These are phyloP conservation scores for Montipora capitata DNA, from an alignment of 92 coral and sea anemone genomes.

Conservation along the genomic window DNA sequence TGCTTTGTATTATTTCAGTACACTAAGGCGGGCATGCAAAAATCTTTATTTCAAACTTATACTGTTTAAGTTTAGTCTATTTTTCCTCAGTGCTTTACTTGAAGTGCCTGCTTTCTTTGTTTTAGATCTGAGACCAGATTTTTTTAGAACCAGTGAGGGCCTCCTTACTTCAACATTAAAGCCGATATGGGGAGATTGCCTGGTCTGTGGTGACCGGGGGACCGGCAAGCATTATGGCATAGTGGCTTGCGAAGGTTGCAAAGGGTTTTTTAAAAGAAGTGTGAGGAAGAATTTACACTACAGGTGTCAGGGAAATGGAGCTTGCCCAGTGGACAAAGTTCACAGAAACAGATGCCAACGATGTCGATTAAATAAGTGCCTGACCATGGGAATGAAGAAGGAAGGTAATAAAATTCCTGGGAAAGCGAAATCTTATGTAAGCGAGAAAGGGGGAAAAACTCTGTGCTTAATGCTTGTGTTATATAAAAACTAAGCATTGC, in stretches of 20 bases:
- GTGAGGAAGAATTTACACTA: conserved; percentile 86
- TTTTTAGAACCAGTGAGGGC: conserved; percentile 1
- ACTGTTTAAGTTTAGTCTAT: not conserved
- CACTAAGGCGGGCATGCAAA: not conserved
- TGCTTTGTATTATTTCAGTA: not conserved
- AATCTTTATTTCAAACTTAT: too few relatives aligned
- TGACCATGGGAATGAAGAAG: conserved; percentile 93
- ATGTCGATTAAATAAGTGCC: conserved; percentile 92
- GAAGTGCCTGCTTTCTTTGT: too few relatives aligned
- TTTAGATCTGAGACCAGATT: conserved; percentile 33
- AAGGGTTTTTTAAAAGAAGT: conserved; percentile 96
- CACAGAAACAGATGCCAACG: conserved; percentile 96
- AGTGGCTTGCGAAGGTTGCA: conserved; percentile 97
- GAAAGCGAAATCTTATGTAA: not conserved
- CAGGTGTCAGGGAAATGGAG: conserved; percentile 85
- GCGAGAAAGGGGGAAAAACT: not conserved
- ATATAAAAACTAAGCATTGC: not conserved
- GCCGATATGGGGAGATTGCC: conserved; percentile 87
- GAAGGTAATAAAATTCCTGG: conserved; percentile 75
- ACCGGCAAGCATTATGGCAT: conserved; percentile 98
- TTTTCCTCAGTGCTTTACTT: too few relatives aligned
- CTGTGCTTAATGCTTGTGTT: not conserved
- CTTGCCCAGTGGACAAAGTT: conserved; percentile 89
- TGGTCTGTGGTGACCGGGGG: conserved; percentile 94
- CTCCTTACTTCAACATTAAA: conserved; percentile 23